A percentile compares a stretch with the other conserved stretches of the same genome.
Conservation (phyloP, 2,888 invertebrate genomes). For the Onthophagus sagittarius region DNA sequence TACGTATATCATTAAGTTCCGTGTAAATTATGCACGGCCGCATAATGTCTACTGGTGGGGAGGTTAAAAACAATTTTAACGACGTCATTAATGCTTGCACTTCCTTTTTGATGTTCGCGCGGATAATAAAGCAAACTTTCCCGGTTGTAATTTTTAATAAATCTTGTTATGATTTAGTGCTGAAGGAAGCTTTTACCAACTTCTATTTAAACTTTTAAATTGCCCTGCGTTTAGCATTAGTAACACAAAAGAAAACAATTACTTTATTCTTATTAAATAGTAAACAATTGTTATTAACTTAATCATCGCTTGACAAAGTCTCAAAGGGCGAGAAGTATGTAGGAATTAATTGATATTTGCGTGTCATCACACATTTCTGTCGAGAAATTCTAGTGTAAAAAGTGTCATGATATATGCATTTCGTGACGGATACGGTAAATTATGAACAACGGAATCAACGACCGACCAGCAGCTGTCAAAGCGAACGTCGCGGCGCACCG, state of each 20-base stretch:
- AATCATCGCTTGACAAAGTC: too few species aligned
- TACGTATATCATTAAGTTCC: not conserved
- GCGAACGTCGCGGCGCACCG: not conserved
- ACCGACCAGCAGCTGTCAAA: too few species aligned
- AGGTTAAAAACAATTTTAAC: not conserved
- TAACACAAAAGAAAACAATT: too few species aligned
- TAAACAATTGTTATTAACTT: too few species aligned
- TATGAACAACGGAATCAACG: not conserved
- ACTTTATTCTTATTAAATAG: too few species aligned
- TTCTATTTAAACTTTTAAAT: too few species aligned
- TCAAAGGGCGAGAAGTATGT: too few species aligned
- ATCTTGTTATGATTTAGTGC: not conserved
- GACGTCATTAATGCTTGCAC: not conserved
- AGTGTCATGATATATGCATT: not conserved
- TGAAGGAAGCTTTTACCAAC: too few species aligned
- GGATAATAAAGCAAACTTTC: not conserved
- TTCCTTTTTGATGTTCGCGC: not conserved
- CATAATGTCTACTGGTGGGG: not conserved
- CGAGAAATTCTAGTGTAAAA: too few species aligned
- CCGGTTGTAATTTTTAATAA: not conserved
- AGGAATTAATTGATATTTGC: too few species aligned
- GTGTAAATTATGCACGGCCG: not conserved
- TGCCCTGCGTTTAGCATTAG: too few species aligned
- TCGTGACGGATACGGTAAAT: not conserved
- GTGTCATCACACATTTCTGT: too few species aligned